Percentiles rank a stretch among this genome's conserved stretches.
Evolutionary conservation across 1,140 invertebrate genomes (phyloP).

Genomic region (Ridgeia piscesae): DNA sequence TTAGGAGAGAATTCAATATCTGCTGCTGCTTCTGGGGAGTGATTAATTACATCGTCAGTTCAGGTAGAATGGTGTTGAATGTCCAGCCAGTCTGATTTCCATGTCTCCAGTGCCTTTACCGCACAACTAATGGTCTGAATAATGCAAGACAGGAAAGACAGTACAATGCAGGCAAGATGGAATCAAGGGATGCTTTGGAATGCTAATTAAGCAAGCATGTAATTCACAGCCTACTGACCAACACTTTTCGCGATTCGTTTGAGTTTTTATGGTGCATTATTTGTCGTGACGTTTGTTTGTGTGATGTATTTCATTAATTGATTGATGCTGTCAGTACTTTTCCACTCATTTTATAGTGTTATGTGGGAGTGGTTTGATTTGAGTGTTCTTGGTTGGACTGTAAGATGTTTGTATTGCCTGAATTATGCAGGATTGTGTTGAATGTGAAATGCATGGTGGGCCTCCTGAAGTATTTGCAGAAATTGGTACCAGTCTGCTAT

Average conservation of each 20-base stretch:
- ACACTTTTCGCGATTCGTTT: neutral
- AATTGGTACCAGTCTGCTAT: too few species aligned
- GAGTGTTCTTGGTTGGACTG: neutral
- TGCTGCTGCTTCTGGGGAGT: neutral
- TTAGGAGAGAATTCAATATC: neutral
- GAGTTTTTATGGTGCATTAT: neutral
- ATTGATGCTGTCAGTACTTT: neutral
- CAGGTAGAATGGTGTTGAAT: slow-evolving; percentile 5
- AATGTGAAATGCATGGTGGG: too few species aligned
- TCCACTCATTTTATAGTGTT: neutral
- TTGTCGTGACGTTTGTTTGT: neutral
- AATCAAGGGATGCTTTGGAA: neutral
- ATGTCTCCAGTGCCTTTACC: neutral
- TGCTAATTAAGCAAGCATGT: slow-evolving; percentile 5
- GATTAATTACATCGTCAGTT: neutral
- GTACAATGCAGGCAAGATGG: neutral
- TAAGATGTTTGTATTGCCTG: neutral
- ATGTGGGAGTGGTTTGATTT: neutral
- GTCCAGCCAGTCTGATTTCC: neutral
- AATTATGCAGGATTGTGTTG: neutral
- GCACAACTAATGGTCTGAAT: neutral
- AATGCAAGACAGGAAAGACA: neutral
- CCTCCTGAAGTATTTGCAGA: too few species aligned
- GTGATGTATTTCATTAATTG: neutral
- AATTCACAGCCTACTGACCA: neutral